phyloP scores from a whole-genome alignment of 1,140 invertebrate genomes.

The Cherax destructor region DNA sequence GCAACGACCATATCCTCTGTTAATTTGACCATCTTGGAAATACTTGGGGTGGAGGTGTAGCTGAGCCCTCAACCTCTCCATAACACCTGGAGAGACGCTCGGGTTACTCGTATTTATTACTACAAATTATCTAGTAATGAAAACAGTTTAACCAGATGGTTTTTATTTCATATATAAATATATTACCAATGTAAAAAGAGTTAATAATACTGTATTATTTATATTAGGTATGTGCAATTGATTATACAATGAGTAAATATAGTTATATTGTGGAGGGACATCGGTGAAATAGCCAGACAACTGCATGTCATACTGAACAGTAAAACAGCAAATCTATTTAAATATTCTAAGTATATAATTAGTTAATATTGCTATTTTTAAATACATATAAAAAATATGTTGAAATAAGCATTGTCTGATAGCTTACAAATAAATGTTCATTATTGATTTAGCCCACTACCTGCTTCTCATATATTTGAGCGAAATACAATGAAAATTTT shows the following conservation, averaged over 20 bases:
- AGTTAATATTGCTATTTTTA: neutral
- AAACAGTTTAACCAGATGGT: too few relatives aligned
- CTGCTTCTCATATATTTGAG: neutral
- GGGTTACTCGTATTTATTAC: neutral
- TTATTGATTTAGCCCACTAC: neutral
- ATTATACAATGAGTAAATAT: neutral
- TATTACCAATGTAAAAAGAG: too few relatives aligned
- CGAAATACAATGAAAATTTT: neutral
- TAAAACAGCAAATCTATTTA: neutral
- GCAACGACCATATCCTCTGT: conserved; percentile 95
- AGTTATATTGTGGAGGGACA: neutral
- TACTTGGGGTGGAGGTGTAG: neutral
- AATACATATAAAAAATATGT: neutral
- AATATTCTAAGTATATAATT: neutral
- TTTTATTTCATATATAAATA: too few relatives aligned
- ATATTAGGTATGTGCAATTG: neutral
- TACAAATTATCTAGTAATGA: too few relatives aligned
- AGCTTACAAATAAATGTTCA: neutral
- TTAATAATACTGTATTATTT: neutral
- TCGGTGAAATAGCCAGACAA: neutral
- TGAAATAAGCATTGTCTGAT: neutral
- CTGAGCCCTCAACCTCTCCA: neutral
- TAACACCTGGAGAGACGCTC: neutral
- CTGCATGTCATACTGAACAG: neutral
- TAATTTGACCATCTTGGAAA: conserved; percentile 77